Conservation (phyloP, 2,888 invertebrate species). For the Perithous albicinctus region DNA sequence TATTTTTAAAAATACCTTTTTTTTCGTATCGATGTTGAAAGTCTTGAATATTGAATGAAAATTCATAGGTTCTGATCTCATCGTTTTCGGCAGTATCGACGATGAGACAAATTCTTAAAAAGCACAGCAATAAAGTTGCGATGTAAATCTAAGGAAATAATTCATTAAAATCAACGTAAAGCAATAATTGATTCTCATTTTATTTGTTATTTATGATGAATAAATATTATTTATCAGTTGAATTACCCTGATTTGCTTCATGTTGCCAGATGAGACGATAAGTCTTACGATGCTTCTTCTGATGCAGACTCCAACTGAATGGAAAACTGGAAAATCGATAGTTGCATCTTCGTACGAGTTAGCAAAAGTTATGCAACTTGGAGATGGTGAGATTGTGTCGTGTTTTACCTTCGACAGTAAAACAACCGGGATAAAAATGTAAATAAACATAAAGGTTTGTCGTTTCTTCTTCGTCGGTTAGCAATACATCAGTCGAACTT, state of each 20-base stretch:
- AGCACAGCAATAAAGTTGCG: neutral
- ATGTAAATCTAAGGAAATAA: neutral
- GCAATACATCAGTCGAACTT: neutral
- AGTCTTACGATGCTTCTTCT: neutral
- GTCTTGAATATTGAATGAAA: neutral
- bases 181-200: neutral
- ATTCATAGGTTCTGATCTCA: neutral
- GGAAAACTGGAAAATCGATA: neutral
- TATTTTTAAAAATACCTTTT: neutral
- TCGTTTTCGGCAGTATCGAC: neutral
- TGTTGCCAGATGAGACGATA: neutral
- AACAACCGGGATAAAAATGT: neutral
- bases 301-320: neutral
- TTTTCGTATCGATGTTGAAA: neutral
- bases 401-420: constrained; percentile 3
- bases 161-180: neutral
- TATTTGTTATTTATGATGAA: too few relatives aligned
- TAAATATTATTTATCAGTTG: neutral
- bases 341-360: neutral
- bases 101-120: neutral
- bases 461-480: neutral
- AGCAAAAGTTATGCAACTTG: neutral
- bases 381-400: neutral
- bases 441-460: constrained; percentile 19
- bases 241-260: neutral